phyloP scores from a whole-genome alignment of 2,797 vertebrate species.

The Phataginus tetradactyla region DNA sequence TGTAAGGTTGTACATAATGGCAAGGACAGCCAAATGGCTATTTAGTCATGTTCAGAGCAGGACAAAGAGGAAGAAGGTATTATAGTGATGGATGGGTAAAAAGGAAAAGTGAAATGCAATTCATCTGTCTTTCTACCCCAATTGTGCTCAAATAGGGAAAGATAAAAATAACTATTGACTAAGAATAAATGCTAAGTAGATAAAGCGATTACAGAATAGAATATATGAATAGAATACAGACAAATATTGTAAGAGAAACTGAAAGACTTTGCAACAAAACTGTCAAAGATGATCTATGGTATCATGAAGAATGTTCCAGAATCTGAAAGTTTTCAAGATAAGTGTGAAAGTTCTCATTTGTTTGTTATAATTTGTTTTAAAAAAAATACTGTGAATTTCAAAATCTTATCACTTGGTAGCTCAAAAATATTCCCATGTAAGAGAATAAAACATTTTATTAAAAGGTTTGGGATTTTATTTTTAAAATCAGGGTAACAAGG shows the following conservation, averaged over 20 bases:
- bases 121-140: not conserved
- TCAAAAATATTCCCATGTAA: not conserved
- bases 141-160: not conserved
- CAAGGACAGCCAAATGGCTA: not conserved
- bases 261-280: not conserved
- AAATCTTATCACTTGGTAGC: not conserved
- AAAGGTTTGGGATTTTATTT: constrained; percentile 5
- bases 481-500: not conserved
- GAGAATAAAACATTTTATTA: not conserved
- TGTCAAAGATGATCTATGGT: not conserved
- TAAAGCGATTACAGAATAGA: not conserved
- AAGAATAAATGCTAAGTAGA: not conserved
- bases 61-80: not conserved
- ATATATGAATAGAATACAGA: not conserved
- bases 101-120: not conserved
- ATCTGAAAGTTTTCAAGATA: not conserved
- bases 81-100: not conserved
- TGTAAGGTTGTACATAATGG: not conserved
- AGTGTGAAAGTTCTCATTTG: not conserved
- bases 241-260: not conserved
- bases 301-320: not conserved
- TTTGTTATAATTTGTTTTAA: not conserved
- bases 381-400: not conserved
- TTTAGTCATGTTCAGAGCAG: not conserved
- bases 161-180: constrained; percentile 19